These are phyloP conservation scores for Egretta garzetta DNA, from an alignment of 2,113 vertebrate genomes.

Conservation along the genomic window DNA sequence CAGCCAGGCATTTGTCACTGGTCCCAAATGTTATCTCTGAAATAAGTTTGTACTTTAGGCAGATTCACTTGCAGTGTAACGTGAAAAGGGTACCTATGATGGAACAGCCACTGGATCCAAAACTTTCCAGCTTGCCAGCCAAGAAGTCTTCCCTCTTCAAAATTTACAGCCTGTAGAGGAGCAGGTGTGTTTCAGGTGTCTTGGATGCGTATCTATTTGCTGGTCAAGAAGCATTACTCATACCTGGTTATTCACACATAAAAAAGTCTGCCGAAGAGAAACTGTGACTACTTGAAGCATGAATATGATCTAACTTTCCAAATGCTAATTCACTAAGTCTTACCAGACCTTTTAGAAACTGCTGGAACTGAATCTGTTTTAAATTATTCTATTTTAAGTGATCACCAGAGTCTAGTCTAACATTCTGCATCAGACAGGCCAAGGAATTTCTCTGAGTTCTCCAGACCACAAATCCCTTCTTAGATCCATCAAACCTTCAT, in stretches of 20 bases:
- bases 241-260: neutral
- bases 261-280: neutral
- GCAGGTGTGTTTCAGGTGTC: neutral
- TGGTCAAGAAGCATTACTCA: conserved; percentile 1
- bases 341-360: conserved; percentile 57
- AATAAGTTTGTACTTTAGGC: neutral
- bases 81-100: neutral
- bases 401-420: conserved; percentile 42
- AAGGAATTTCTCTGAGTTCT: conserved; percentile 47
- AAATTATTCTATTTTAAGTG: conserved; percentile 60
- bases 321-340: conserved; percentile 36
- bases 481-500: conserved; percentile 3
- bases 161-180: neutral
- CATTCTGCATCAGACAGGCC: conserved; percentile 18
- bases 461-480: conserved; percentile 54
- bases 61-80: neutral
- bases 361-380: conserved; percentile 53
- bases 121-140: neutral
- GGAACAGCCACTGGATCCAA: neutral
- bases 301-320: conserved; percentile 24
- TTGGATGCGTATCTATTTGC: neutral
- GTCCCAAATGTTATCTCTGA: conserved; percentile 23
- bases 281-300: neutral
- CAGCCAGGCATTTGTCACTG: conserved; percentile 46
- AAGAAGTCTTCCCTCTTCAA: neutral